Percentiles rank a stretch among this genome's conserved stretches.
phyloP scores from a whole-genome alignment of 2,113 vertebrate species.

The Pygoscelis adeliae region DNA sequence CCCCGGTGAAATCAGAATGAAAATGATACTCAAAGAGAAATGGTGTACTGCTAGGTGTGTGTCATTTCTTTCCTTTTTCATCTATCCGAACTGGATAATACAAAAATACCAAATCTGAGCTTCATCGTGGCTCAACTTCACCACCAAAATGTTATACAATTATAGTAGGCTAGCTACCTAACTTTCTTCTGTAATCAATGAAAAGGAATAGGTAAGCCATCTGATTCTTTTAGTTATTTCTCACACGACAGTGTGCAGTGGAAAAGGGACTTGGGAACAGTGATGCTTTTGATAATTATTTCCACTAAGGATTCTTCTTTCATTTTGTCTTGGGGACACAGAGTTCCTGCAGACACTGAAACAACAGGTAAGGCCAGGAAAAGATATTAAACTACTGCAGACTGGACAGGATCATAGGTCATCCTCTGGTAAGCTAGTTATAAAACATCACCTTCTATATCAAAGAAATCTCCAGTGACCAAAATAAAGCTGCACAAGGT shows the following conservation, averaged over 20 bases:
- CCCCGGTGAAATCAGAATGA: neutral
- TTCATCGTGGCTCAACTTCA: neutral
- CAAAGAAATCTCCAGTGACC: neutral
- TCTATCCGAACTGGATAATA: neutral
- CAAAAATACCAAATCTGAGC: neutral
- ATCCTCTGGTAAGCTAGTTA: neutral
- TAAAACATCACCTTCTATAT: neutral
- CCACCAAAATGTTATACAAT: neutral
- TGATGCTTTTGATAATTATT: neutral
- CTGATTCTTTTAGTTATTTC: neutral
- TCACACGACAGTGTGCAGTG: neutral
- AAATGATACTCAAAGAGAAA: neutral
- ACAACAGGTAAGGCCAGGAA: neutral
- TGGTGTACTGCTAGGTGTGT: neutral
- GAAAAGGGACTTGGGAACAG: neutral
- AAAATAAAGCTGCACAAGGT: neutral
- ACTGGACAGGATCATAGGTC: neutral
- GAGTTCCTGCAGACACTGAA: neutral
- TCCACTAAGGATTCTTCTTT: neutral
- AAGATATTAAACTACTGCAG: neutral
- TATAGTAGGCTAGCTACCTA: neutral
- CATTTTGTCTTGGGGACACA: neutral
- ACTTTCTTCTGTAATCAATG: neutral
- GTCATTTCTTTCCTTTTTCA: neutral
- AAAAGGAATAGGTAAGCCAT: neutral